Base-by-base conservation (phyloP, 2,113 vertebrate species). In the Syngnathus scovelli region DNA sequence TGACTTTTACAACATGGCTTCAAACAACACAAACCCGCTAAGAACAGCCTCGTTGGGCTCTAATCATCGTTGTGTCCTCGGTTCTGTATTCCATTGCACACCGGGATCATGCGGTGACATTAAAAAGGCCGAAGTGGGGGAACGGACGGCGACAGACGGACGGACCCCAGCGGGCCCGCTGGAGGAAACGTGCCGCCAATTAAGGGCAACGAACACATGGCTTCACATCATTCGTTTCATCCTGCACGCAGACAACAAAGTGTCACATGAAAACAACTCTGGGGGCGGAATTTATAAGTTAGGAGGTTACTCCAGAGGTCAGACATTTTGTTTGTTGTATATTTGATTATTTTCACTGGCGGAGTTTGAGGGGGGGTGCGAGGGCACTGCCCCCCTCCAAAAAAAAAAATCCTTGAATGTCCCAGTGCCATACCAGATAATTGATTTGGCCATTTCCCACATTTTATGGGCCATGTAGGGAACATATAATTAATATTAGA, bases 11-110 rank as follows among this genome's bases (percentile, higher is more conserved):
- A 49, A 43, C 49, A 54, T 70, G 60, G 66, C 64, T 69, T 61
- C 52, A 46, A 38, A 55, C 63, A 65, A 74, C 76, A 75, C 73
- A 37, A 85, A 84, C 80, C 70, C 82, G 74, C 79, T 81, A 75
- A 87, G 74, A 82, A 72, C 60, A 84, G 75, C 51, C 75, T 76
- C 59, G 38, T 67, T 65, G 61, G 18, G 19, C 55, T 71, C 59
- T 73, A 21, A 73, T 69, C 69, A 63, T 76, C 23, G 58, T 72
- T 73, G 38, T 21, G 23, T 70, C 68, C 70, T 82, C 75, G 69
- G 13, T 64, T 77, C 54, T 44, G 54, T 41, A 71, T 76, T 72
- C 72, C 55, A 59, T 23, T 44, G 56, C 38, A 59, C 67, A 78
- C 6, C 65, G 71, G 68, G 66, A 82, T 74, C 61, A 33, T 66